Base-by-base conservation (phyloP, 2,797 vertebrate genomes). In the Phoebastria nigripes region DNA sequence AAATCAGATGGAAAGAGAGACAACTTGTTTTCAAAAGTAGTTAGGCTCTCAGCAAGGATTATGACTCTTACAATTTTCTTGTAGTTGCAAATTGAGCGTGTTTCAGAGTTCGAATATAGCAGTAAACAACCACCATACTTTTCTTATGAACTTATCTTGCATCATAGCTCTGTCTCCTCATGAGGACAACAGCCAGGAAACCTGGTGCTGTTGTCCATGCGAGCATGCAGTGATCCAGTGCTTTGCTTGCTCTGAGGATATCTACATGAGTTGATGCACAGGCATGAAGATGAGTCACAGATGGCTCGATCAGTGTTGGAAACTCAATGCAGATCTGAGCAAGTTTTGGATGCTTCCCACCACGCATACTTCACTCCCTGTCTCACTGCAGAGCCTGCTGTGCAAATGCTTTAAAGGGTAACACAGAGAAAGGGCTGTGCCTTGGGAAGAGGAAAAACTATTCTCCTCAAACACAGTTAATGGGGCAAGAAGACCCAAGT, bases 1-100 rank as follows among this genome's bases (percentile, higher is more conserved):
- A 93, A 96, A 93, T 97, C 87, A 96, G 82, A 95, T 89, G 89
- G 89, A 95, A 93, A 93, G 77, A 35, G 74, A 94, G 82, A 93
- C 67, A 92, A 61, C 66, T 83, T 77, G 81, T 92, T 96, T 94
- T 93, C 84, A 89, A 62, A 89, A 93, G 91, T 19, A 94, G 74
- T 63, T 87, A 62, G 87, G 71, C 78, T 87, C 87, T 88, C 79
- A 78, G 82, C 33, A 63, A 92, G 79, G 72, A 87, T 94, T 70
- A 86, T 26, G 56, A 80, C 81, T 81, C 56, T 55, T 31, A 55
- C 1, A 11, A 47, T 77, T 93, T 87, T 69, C 44, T 39, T 81
- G 46, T 15, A 46, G 78, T 22, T 89, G 78, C 71, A 94, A 92
- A 83, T 0, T 0, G 65, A 93, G 56, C 2, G 0, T 42, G 17